Conservation (phyloP, 2,888 invertebrate species). For the Stenotaenia linearis region DNA sequence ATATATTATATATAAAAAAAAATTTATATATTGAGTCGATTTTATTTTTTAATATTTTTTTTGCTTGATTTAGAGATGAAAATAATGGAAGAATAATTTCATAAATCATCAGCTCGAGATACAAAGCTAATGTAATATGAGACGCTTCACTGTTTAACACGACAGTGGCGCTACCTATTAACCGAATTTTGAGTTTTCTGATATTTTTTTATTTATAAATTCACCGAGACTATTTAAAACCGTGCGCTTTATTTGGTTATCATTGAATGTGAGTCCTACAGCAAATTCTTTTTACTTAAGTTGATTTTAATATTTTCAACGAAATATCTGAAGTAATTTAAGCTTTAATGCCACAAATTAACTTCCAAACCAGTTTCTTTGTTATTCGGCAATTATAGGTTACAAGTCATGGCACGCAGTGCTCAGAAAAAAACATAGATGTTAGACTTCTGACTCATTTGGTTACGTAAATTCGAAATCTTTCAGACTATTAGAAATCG, state of each 20-base stretch:
- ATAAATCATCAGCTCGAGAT: too few species aligned
- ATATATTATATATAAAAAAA: not conserved
- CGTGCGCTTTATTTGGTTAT: too few species aligned
- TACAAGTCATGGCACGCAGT: too few species aligned
- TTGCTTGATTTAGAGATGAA: too few species aligned
- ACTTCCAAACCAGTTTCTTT: not conserved
- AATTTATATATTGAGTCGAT: not conserved
- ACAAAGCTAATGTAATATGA: not conserved
- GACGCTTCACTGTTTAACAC: not conserved
- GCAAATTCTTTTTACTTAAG: too few species aligned
- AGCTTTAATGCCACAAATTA: not conserved
- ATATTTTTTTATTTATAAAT: too few species aligned
- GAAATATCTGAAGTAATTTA: too few species aligned
- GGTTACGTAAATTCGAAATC: not conserved
- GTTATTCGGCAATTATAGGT: not conserved
- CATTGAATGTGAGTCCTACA: too few species aligned
- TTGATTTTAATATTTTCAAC: too few species aligned
- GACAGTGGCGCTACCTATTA: not conserved
- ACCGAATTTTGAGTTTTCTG: not conserved
- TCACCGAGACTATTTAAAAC: too few species aligned
- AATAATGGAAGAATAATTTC: too few species aligned
- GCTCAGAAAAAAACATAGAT: not conserved
- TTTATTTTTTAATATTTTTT: not conserved
- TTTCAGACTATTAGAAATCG: not conserved
- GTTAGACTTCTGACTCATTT: not conserved